Evolutionary conservation across 2,113 vertebrate species (phyloP).

Genomic region (Benitochromis conjunctus): DNA sequence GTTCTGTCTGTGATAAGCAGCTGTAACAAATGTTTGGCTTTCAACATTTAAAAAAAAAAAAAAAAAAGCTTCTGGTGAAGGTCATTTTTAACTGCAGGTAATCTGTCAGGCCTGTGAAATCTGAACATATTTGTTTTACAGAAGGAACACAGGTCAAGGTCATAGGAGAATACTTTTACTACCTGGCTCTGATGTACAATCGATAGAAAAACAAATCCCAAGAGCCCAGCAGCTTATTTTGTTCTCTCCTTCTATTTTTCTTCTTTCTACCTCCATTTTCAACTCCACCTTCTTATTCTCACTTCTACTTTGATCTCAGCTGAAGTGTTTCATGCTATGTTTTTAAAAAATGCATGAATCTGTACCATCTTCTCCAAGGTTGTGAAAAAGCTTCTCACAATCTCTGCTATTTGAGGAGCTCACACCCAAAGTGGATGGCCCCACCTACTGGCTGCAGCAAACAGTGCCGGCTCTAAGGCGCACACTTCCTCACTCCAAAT

Average conservation of each 20-base stretch:
- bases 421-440: background rate
- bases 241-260: background rate
- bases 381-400: background rate
- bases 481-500: background rate
- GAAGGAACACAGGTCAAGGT: slow-evolving; percentile 30
- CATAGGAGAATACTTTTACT: slow-evolving; percentile 45
- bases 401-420: background rate
- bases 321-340: background rate
- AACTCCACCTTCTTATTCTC: background rate
- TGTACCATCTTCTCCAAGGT: slow-evolving; percentile 11
- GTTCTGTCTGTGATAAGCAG: background rate
- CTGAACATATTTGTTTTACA: slow-evolving; percentile 42
- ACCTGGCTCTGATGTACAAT: slow-evolving; percentile 30
- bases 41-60: background rate
- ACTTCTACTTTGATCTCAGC: background rate
- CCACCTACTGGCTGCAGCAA: slow-evolving; percentile 56
- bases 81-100: background rate
- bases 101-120: slow-evolving; percentile 21
- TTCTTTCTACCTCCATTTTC: background rate
- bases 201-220: slow-evolving; percentile 36
- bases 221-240: background rate
- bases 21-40: background rate
- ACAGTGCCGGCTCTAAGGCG: background rate
- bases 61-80: background rate
- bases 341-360: background rate